These are phyloP conservation scores for Fukomys damarensis DNA, from an alignment of 2,113 vertebrate genomes.

Conservation along the genomic window DNA sequence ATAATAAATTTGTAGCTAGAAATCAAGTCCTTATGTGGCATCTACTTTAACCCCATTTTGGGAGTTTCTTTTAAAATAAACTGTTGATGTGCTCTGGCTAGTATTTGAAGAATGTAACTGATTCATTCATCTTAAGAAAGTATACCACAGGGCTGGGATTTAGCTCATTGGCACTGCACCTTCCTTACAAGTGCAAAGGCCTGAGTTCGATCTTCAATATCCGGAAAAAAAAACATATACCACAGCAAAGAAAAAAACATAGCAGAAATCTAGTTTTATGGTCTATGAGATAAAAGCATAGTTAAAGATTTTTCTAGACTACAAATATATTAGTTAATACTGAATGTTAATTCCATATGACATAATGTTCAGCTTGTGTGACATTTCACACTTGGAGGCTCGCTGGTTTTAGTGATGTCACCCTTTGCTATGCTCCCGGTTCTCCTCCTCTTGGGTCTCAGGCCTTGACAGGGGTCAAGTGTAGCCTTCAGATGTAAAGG, in stretches of 20 bases:
- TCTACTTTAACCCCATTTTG: conserved; percentile 15
- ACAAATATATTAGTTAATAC: background rate
- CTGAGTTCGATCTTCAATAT: too few relatives aligned
- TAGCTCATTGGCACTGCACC: too few relatives aligned
- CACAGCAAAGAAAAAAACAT: background rate
- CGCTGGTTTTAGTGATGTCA: background rate
- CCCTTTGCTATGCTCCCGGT: background rate
- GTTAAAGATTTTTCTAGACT: background rate
- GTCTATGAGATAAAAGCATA: background rate
- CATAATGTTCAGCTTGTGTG: background rate
- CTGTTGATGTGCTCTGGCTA: conserved; percentile 48
- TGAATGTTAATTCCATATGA: background rate
- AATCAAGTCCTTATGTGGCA: conserved; percentile 48
- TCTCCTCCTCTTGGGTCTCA: background rate
- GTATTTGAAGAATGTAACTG: conserved; percentile 63
- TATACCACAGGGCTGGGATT: too few relatives aligned
- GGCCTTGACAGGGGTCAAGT: background rate
- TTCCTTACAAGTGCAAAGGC: too few relatives aligned
- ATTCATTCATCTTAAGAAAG: conserved; percentile 55
- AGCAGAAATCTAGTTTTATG: background rate
- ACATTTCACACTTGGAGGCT: background rate
- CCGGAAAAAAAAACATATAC: too few relatives aligned
- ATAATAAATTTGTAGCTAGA: conserved; percentile 62
- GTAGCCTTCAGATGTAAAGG: background rate
- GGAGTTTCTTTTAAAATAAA: conserved; percentile 58